These are phyloP conservation scores for Xiphophorus hellerii DNA, from an alignment of 2,113 vertebrate genomes.

Conservation along the genomic window DNA sequence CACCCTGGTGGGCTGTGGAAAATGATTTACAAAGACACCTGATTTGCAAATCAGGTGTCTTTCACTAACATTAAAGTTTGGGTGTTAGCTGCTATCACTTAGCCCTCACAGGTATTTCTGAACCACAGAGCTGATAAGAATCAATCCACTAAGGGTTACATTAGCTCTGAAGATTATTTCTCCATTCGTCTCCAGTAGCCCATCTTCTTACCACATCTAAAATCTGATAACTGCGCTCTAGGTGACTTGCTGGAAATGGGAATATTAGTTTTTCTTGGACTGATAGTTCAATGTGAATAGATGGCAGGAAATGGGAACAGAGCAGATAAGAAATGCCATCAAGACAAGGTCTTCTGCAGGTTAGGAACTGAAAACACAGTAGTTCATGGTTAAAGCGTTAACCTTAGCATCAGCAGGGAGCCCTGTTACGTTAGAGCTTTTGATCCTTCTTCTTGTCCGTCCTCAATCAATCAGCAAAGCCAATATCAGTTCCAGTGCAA, in stretches of 20 bases:
- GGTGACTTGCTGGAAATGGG: background rate
- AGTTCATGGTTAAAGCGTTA: background rate
- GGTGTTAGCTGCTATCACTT: constrained; percentile 24
- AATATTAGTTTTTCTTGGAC: background rate
- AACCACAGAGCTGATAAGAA: constrained; percentile 44
- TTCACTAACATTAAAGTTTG: constrained; percentile 47
- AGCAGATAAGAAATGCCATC: background rate
- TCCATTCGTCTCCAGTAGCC: constrained; percentile 10
- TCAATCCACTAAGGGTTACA: constrained; percentile 47
- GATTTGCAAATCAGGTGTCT: background rate
- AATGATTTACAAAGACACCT: constrained; percentile 31
- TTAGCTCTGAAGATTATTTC: background rate
- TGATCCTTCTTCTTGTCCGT: background rate
- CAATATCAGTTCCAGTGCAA: background rate
- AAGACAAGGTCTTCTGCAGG: background rate
- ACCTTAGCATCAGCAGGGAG: background rate
- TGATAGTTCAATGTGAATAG: background rate
- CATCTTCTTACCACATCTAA: constrained; percentile 5
- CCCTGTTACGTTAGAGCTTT: background rate
- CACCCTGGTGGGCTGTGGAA: constrained; percentile 23
- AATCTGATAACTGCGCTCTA: background rate
- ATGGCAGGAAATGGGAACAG: background rate
- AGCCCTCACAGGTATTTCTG: constrained; percentile 31
- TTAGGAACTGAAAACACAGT: background rate
- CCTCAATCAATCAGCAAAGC: background rate